Conservation (phyloP, 2,888 invertebrate genomes). For the Erynnis tages region DNA sequence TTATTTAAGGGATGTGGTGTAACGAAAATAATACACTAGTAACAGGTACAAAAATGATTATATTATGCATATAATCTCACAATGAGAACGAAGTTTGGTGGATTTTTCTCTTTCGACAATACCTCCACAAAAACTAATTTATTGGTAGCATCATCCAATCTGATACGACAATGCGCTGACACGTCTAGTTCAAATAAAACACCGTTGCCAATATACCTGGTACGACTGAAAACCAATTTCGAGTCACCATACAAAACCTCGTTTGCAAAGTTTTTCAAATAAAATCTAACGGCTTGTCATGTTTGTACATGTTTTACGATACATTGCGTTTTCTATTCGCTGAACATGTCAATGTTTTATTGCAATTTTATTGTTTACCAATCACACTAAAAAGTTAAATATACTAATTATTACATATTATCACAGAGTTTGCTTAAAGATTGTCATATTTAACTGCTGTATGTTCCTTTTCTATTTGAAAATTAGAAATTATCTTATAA, state of each 20-base stretch:
- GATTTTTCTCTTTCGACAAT: no score
- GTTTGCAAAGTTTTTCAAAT: conserved; percentile 49
- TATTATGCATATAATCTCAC: no score
- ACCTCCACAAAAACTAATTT: conserved; percentile 18
- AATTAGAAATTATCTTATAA: no score
- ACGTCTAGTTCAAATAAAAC: conserved; percentile 15
- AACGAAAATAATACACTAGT: no score
- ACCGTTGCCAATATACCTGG: background rate
- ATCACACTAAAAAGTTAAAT: no score
- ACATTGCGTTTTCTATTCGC: conserved; percentile 4
- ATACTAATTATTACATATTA: no score
- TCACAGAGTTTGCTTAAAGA: no score
- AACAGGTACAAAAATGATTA: no score
- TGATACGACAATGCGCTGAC: conserved; percentile 19
- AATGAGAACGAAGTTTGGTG: no score
- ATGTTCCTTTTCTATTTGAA: no score
- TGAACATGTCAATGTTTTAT: background rate
- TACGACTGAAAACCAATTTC: conserved; percentile 56
- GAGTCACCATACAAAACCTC: conserved; percentile 44
- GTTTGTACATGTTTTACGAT: conserved; percentile 20
- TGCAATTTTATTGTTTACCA: background rate
- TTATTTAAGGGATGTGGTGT: no score
- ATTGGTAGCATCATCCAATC: conserved; percentile 14
- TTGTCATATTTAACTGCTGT: no score
- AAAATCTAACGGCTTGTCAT: conserved; percentile 44